Evolutionary conservation across 2,113 vertebrate genomes (phyloP).

Genomic region (Hydropotes inermis): DNA sequence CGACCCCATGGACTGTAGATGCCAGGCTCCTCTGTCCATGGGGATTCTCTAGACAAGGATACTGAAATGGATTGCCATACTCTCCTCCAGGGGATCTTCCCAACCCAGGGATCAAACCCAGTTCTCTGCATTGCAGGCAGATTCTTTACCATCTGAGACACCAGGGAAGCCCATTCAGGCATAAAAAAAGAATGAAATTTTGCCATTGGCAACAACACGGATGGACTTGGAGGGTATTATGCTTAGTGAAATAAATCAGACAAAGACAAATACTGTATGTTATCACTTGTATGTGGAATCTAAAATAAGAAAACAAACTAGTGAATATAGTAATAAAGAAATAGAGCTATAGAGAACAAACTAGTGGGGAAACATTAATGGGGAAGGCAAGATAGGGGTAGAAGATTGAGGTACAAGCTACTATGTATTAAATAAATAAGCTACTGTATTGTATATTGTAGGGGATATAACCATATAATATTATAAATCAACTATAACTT

Average conservation of each 20-base stretch:
- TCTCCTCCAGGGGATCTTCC: not conserved
- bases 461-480: not conserved
- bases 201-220: not conserved
- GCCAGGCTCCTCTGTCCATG: not conserved
- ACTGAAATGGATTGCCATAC: not conserved
- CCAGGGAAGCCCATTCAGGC: not conserved
- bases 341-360: not conserved
- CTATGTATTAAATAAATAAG: not conserved
- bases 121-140: not conserved
- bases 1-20: rapidly evolving
- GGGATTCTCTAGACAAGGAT: not conserved
- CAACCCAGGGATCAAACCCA: not conserved
- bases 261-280: not conserved
- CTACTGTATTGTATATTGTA: not conserved
- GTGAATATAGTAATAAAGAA: not conserved
- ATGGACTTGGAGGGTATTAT: not conserved
- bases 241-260: not conserved
- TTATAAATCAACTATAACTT: not conserved
- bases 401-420: not conserved
- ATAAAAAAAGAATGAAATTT: not conserved
- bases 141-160: not conserved
- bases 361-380: not conserved
- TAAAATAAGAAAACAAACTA: not conserved
- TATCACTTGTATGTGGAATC: not conserved
- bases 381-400: not conserved